Conservation (phyloP, 2,113 vertebrate genomes). For the Osmerus eperlanus region DNA sequence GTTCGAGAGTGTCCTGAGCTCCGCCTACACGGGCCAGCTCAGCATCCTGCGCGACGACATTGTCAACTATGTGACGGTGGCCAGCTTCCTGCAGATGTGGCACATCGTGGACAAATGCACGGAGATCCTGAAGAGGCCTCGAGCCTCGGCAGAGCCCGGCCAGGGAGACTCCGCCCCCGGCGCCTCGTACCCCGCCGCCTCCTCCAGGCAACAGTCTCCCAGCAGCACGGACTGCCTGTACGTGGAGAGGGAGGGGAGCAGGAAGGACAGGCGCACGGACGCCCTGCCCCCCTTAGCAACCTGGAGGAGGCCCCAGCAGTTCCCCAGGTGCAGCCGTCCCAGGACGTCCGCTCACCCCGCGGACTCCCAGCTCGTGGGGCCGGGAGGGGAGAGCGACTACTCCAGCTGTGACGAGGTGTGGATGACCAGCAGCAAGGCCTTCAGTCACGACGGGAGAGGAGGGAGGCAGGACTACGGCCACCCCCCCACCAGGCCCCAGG, state of each 20-base stretch:
- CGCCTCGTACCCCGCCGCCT: constrained; percentile 31
- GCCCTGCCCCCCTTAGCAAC: constrained; percentile 68
- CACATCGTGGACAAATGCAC: constrained; percentile 82
- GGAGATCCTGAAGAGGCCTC: constrained; percentile 69
- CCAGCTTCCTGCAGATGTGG: constrained; percentile 82
- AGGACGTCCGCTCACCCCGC: constrained; percentile 54
- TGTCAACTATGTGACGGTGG: constrained; percentile 78
- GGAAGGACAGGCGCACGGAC: constrained; percentile 54
- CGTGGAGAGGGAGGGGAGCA: constrained; percentile 49
- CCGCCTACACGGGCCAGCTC: constrained; percentile 77
- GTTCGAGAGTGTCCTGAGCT: constrained; percentile 75
- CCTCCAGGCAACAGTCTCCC: constrained; percentile 70
- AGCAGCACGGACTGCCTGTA: constrained; percentile 75
- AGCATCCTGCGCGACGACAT: constrained; percentile 76
- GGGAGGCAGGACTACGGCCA: constrained; percentile 13
- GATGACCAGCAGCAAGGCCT: constrained; percentile 39
- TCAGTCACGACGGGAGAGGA: constrained; percentile 34
- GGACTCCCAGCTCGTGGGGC: constrained; percentile 59
- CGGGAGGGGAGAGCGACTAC: constrained; percentile 46
- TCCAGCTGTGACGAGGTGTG: constrained; percentile 59
- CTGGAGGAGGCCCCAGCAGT: constrained; percentile 71
- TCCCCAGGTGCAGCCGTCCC: constrained; percentile 54
- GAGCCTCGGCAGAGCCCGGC: constrained; percentile 26
- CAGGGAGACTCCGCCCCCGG: constrained; percentile 21
- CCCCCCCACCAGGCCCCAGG: constrained; percentile 27